phyloP scores from a whole-genome alignment of 64 coral and sea anemone species.

The Porites lutea region DNA sequence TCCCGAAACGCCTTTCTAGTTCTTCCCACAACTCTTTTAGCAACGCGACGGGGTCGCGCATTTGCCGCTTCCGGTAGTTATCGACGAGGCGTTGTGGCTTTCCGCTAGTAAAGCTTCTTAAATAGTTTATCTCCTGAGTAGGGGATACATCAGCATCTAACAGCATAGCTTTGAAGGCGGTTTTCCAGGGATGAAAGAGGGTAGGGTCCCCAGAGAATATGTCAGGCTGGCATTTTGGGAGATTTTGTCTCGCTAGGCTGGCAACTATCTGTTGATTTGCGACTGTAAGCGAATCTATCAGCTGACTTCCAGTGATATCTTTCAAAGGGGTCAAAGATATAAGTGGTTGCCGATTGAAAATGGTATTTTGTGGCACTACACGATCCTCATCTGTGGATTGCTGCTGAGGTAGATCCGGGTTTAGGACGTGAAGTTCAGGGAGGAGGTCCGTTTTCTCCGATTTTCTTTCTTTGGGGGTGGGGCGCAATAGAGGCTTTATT shows the following conservation, averaged over 20 bases:
- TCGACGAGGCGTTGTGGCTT: slow-evolving; percentile 52
- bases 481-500: not conserved
- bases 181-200: slow-evolving; percentile 72
- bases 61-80: slow-evolving; percentile 63
- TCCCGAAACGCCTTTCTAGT: slow-evolving; percentile 64
- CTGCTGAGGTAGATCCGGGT: not conserved
- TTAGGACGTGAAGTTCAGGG: not conserved
- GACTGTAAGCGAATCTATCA: slow-evolving; percentile 39
- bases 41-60: slow-evolving; percentile 9
- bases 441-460: slow-evolving; percentile 13
- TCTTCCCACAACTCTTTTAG: slow-evolving; percentile 50
- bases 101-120: slow-evolving; percentile 60
- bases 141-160: slow-evolving; percentile 23
- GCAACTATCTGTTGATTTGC: slow-evolving; percentile 63
- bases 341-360: slow-evolving; percentile 20
- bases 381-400: not conserved
- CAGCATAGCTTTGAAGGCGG: slow-evolving; percentile 36
- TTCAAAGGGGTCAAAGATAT: slow-evolving; percentile 36
- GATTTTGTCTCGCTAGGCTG: slow-evolving; percentile 56
- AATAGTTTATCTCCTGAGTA: slow-evolving; percentile 55
- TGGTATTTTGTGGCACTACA: not conserved
- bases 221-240: slow-evolving; percentile 76
- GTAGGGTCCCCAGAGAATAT: slow-evolving; percentile 63
- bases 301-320: slow-evolving; percentile 41
- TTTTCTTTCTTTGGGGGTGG: not conserved